phyloP scores from a whole-genome alignment of 2,113 vertebrate genomes.

The Mobula birostris region DNA sequence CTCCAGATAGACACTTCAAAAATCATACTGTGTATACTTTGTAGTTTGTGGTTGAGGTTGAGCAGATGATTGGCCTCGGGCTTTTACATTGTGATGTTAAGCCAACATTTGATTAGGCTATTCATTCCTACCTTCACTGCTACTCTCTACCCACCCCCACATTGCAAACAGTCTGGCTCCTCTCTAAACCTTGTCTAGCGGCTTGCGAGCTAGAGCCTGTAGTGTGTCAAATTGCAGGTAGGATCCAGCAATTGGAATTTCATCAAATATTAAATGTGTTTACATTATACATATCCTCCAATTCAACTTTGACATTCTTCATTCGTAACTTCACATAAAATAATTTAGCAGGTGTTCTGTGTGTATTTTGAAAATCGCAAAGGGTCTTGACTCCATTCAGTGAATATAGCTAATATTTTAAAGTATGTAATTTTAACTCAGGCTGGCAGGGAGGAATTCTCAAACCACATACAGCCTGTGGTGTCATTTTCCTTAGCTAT shows the following conservation, averaged over 20 bases:
- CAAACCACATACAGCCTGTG: neutral
- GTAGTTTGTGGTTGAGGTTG: neutral
- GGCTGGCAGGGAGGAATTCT: neutral
- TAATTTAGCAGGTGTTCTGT: neutral
- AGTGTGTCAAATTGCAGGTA: neutral
- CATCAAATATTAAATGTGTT: conserved; percentile 17
- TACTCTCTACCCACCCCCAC: neutral
- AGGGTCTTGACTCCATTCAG: neutral
- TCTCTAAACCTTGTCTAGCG: too few species aligned
- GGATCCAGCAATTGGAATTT: neutral
- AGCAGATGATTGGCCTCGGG: neutral
- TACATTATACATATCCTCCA: neutral
- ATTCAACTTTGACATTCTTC: neutral
- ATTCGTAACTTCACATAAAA: neutral
- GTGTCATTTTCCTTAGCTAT: neutral
- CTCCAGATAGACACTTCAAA: neutral
- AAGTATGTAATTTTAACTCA: neutral
- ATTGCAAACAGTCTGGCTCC: neutral
- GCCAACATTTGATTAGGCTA: neutral
- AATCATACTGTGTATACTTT: neutral
- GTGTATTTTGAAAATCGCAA: neutral
- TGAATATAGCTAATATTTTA: neutral
- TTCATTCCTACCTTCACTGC: neutral
- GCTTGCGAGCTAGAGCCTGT: neutral
- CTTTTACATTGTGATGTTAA: neutral